These are phyloP conservation scores for Pagetopsis macropterus DNA, from an alignment of 2,797 vertebrate species.

Conservation along the genomic window DNA sequence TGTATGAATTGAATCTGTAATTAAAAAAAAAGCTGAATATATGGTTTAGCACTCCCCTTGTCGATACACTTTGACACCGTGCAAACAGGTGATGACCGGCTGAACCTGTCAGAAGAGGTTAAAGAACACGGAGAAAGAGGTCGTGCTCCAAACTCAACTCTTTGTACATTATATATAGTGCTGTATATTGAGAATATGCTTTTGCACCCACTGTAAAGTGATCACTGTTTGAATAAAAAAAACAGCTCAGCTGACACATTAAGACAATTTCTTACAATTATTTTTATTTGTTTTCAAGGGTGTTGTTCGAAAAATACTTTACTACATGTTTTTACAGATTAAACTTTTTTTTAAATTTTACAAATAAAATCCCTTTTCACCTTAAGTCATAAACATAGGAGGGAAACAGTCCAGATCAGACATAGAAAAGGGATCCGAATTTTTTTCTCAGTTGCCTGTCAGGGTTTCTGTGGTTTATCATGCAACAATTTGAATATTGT, in stretches of 20 bases:
- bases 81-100: conserved; percentile 29
- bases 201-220: conserved; percentile 72
- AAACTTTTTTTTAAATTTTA: no score
- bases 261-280: not conserved
- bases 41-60: conserved; percentile 55
- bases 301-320: not conserved
- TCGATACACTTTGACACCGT: conserved; percentile 37
- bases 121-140: conserved; percentile 13
- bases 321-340: no score
- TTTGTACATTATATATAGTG: conserved; percentile 66
- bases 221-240: conserved; percentile 80
- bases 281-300: not conserved
- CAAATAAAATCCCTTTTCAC: no score
- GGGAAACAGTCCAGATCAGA: no score
- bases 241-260: conserved; percentile 52
- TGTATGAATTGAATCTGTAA: conserved; percentile 28
- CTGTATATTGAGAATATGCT: conserved; percentile 76
- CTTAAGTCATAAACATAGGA: no score
- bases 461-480: no score
- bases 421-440: no score
- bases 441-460: no score
- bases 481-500: no score
- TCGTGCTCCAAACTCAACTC: conserved; percentile 20
- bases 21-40: conserved; percentile 13
- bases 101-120: conserved; percentile 34